phyloP scores from a whole-genome alignment of 2,888 invertebrate genomes.

The Agriopis marginaria region DNA sequence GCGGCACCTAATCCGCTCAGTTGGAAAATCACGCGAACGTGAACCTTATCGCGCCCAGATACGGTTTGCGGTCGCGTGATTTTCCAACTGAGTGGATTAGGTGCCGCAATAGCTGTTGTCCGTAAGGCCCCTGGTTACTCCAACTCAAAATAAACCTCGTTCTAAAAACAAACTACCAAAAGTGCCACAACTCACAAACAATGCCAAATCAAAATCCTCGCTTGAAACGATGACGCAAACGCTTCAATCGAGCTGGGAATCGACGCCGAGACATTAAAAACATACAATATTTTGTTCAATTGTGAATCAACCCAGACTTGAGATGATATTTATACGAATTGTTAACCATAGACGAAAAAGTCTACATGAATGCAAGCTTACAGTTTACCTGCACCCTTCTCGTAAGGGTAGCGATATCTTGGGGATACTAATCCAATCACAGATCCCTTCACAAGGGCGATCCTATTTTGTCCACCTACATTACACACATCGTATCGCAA shows the following conservation, averaged over 20 bases:
- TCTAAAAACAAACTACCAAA: slow-evolving; percentile 35
- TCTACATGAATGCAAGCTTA: slow-evolving; percentile 36
- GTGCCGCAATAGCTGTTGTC: too few species aligned
- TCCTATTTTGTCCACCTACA: slow-evolving; percentile 17
- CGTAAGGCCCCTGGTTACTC: too few species aligned
- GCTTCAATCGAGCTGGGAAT: slow-evolving; percentile 18
- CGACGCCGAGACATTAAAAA: slow-evolving; percentile 18
- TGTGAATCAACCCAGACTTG: neutral
- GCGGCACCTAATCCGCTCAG: too few species aligned
- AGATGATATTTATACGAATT: neutral
- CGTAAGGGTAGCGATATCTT: slow-evolving; percentile 54
- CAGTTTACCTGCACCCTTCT: slow-evolving; percentile 52
- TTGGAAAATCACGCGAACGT: too few species aligned
- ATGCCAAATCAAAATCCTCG: slow-evolving; percentile 33
- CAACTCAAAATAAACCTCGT: slow-evolving; percentile 33
- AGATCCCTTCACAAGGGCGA: slow-evolving; percentile 58
- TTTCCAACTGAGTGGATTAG: too few species aligned
- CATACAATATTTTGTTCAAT: slow-evolving; percentile 7
- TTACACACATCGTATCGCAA: slow-evolving; percentile 10
- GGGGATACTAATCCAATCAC: slow-evolving; percentile 75
- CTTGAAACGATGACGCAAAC: slow-evolving; percentile 21
- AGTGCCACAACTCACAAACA: slow-evolving; percentile 29
- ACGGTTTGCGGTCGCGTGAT: too few species aligned
- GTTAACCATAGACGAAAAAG: slow-evolving; percentile 9
- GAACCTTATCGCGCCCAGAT: too few species aligned